Evolutionary conservation across 2,888 invertebrate genomes (phyloP).

Genomic region (Sthenelais limicola): DNA sequence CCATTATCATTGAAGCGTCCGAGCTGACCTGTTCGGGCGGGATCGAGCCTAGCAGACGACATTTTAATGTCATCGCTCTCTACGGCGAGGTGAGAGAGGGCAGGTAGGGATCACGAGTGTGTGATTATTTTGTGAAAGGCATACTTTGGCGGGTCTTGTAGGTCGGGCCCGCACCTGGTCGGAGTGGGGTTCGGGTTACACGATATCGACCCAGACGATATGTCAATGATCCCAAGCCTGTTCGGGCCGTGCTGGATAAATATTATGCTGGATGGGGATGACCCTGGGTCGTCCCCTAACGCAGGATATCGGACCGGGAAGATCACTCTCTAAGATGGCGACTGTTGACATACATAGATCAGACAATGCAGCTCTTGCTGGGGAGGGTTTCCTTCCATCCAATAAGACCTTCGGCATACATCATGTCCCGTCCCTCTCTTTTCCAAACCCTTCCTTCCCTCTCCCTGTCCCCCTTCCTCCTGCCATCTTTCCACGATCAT

Average conservation of each 20-base stretch:
- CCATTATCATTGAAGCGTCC: too few relatives aligned
- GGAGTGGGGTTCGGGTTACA: conserved; percentile 19
- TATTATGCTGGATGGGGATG: conserved; percentile 17
- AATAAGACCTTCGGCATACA: too few relatives aligned
- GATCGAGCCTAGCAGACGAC: conserved; percentile 25
- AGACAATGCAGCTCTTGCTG: conserved; percentile 20
- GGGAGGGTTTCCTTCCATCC: too few relatives aligned
- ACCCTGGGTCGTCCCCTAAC: not conserved
- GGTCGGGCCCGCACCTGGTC: conserved; percentile 28
- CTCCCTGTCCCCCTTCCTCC: too few relatives aligned
- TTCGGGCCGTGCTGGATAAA: conserved; percentile 28
- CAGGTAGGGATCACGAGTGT: conserved; percentile 18
- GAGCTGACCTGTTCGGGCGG: too few relatives aligned
- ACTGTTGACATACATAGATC: conserved; percentile 10
- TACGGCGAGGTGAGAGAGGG: conserved; percentile 13
- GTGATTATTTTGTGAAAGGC: conserved; percentile 25
- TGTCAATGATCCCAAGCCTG: conserved; percentile 30
- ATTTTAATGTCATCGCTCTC: not conserved
- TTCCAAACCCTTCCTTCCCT: too few relatives aligned
- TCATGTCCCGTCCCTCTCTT: too few relatives aligned
- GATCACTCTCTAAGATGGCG: conserved; percentile 4
- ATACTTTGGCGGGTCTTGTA: conserved; percentile 1
- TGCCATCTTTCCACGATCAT: too few relatives aligned
- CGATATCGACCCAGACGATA: conserved; percentile 33
- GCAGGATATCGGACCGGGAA: not conserved